Base-by-base conservation (phyloP, 2,888 invertebrate species). In the Merodon equestris region DNA sequence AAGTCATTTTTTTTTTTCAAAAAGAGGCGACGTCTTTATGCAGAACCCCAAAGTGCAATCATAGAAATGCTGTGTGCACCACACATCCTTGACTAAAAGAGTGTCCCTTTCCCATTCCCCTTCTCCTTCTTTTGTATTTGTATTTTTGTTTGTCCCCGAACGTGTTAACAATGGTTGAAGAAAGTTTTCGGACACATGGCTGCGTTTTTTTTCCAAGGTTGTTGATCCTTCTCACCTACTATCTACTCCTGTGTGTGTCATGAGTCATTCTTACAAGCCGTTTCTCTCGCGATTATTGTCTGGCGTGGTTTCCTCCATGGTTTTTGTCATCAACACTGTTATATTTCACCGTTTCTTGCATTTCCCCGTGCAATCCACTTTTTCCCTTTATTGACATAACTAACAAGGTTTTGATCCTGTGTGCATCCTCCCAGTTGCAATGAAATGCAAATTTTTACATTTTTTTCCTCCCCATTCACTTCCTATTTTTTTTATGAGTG, bases 101-200 rank as follows among this genome's bases (percentile, higher is more conserved):
- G 50, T 66, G 15, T 53, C 54, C 27, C 27, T 27, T 27, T 27
- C 7, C 27, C 27, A 27, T 27, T 27, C 27, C 27, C 27, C 27
- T 7, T 27, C 27, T 27, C 3, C 7, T 27, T 4, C 27, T 27
- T 7, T 27, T 2, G 2, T 27, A 27, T 27, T 27, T 27, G 27
- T 2, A 27, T 60, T 56, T 53, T 14, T 9, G 38, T 18, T 15
- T 56, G 64, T 17, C 56, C 27, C 27, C 27, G 3, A 27, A 7
- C 7, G 27, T 27, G 27, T 27, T 27, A 57, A 79, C 79, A 74
- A 56, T 74, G 45, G 19, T 36, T 9, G 44, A 45, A 40, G 36
- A 79, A 79, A 79, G 74, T 79, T 64, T 79, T 79, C 79, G 79
- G 74, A 74, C 79, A 74, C 68, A 63, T 64, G 51, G 50, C 36